Percentiles rank a stretch among this genome's conserved stretches.
Evolutionary conservation across 1,140 invertebrate genomes (phyloP).

Genomic region (Drosophila grimshawi): DNA sequence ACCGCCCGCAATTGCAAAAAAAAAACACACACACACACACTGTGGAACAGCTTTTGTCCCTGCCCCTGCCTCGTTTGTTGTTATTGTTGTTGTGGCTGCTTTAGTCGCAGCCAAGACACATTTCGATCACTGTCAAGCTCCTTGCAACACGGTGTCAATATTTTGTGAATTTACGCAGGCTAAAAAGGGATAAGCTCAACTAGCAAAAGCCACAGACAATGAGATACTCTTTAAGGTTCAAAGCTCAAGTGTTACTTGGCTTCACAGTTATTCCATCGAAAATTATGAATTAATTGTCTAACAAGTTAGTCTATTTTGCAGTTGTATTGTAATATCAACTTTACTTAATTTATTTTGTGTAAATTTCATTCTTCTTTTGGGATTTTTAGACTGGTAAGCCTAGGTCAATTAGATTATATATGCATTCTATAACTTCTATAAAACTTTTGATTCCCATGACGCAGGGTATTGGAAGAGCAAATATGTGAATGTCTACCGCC

Average conservation of each 20-base stretch:
- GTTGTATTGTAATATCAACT: not conserved
- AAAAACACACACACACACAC: not conserved
- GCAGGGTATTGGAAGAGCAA: constrained; percentile 32
- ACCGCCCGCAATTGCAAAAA: constrained; percentile 77
- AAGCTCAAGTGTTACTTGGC: not conserved
- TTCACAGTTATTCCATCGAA: too few species aligned
- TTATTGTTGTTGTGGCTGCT: constrained; percentile 21
- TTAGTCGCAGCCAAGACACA: constrained; percentile 67
- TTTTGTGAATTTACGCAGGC: constrained; percentile 84
- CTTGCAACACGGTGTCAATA: constrained; percentile 78
- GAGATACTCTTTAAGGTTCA: constrained; percentile 21
- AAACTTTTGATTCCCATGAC: not conserved
- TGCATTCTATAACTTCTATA: not conserved
- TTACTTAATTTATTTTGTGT: not conserved
- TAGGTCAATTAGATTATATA: constrained; percentile 1
- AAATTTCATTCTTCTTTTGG: not conserved
- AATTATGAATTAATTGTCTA: too few species aligned
- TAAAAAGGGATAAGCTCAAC: constrained; percentile 18
- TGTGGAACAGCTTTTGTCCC: constrained; percentile 45
- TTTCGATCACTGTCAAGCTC: constrained; percentile 83
- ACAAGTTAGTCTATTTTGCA: too few species aligned
- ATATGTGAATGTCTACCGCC: constrained; percentile 41
- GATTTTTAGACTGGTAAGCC: not conserved
- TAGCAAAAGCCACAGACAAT: not conserved
- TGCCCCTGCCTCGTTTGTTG: constrained; percentile 16